Conservation (phyloP, 2,888 invertebrate species). For the Busseola fusca region DNA sequence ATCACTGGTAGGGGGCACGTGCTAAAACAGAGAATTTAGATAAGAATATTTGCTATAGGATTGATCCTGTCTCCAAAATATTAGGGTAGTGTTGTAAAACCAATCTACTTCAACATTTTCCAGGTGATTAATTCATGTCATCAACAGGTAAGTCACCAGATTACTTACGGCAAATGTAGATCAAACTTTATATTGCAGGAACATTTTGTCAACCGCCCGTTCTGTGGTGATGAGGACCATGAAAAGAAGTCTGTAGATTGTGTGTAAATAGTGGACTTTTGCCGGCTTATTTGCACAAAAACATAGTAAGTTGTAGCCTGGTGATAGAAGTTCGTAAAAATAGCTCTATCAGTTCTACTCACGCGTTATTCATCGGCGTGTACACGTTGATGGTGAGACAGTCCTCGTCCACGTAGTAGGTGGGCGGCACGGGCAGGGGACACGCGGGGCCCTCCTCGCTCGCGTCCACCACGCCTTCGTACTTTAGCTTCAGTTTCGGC, state of each 20-base stretch:
- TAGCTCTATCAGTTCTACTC: background rate
- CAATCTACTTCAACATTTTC: background rate
- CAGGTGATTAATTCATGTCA: background rate
- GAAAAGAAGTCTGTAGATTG: background rate
- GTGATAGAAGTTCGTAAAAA: too few species aligned
- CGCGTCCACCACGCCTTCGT: constrained; percentile 87
- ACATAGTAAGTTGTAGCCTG: background rate
- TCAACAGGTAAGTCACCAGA: background rate
- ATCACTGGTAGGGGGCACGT: constrained; percentile 87
- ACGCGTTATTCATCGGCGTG: constrained; percentile 65
- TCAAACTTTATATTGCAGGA: background rate
- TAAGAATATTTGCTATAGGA: background rate
- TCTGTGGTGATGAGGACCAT: background rate
- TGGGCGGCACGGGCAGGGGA: constrained; percentile 77
- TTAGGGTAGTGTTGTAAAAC: too few species aligned
- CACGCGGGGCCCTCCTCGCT: constrained; percentile 89
- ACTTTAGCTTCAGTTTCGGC: constrained; percentile 52
- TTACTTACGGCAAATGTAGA: background rate
- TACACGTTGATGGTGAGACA: constrained; percentile 91
- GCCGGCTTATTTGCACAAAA: background rate
- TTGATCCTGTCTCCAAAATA: background rate
- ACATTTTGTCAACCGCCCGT: background rate
- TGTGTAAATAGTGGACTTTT: background rate
- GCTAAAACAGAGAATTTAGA: constrained; percentile 46
- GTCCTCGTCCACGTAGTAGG: constrained; percentile 87